Conservation (phyloP, 2,888 invertebrate species). For the Callimorpha dominula region DNA sequence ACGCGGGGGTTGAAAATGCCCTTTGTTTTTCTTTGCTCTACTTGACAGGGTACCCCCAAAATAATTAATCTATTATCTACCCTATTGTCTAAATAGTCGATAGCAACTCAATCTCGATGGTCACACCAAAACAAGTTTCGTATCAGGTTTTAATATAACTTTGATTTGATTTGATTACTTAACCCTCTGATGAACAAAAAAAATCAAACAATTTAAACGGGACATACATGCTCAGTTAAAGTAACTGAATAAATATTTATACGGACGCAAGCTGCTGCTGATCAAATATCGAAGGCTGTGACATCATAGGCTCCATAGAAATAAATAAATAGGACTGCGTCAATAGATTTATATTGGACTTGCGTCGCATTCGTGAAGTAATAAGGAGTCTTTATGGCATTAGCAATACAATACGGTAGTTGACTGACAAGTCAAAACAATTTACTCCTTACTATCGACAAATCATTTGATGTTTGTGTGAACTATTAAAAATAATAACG, state of each 20-base stretch:
- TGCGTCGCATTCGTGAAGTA: not conserved
- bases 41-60: too few relatives aligned
- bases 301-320: conserved; percentile 45
- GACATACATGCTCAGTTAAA: conserved; percentile 44
- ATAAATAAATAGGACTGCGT: conserved; percentile 19
- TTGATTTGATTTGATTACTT: not conserved
- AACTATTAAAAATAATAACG: too few relatives aligned
- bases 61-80: too few relatives aligned
- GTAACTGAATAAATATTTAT: conserved; percentile 62
- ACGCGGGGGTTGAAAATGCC: too few relatives aligned
- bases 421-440: not conserved
- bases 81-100: too few relatives aligned
- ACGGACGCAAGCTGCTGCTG: conserved; percentile 55
- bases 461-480: too few relatives aligned
- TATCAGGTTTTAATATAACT: not conserved
- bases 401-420: not conserved
- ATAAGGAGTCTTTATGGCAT: not conserved
- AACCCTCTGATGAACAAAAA: conserved; percentile 1
- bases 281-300: conserved; percentile 66
- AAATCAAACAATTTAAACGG: conserved; percentile 5
- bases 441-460: too few relatives aligned
- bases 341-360: conserved; percentile 17
- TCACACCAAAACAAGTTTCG: too few relatives aligned
- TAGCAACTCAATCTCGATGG: too few relatives aligned
- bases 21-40: too few relatives aligned